Percentiles rank a stretch among this genome's conserved stretches.
These are phyloP conservation scores for Cyanoderma ruficeps DNA, from an alignment of 2,113 vertebrate species.

Conservation along the genomic window DNA sequence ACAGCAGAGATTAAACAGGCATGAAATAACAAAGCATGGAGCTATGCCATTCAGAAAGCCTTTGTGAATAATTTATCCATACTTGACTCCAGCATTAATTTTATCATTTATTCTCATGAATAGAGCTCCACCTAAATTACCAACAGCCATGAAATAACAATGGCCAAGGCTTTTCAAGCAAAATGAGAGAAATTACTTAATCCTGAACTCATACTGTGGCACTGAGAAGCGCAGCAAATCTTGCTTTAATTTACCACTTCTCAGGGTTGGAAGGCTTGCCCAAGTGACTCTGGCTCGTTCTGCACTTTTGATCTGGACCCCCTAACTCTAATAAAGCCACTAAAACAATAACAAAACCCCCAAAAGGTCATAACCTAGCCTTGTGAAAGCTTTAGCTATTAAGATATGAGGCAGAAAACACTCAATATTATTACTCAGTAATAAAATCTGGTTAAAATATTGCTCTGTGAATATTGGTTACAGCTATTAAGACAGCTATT, in stretches of 20 bases:
- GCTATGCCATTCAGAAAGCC: not conserved
- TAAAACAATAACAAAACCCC: not conserved
- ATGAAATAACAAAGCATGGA: not conserved
- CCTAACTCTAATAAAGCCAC: not conserved
- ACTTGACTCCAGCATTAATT: not conserved
- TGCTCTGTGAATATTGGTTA: not conserved
- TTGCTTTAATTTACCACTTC: not conserved
- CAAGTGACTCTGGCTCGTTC: not conserved
- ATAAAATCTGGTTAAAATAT: not conserved
- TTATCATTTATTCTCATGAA: not conserved
- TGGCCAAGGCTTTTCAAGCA: not conserved
- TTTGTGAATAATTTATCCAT: not conserved
- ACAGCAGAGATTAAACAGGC: slow-evolving; percentile 23
- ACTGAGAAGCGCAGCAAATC: not conserved
- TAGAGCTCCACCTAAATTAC: not conserved
- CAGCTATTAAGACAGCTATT: not conserved
- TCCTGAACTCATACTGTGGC: not conserved
- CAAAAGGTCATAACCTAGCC: not conserved
- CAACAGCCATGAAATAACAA: not conserved
- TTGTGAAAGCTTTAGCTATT: not conserved
- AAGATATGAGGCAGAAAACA: not conserved
- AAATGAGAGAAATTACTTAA: not conserved
- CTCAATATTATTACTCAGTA: not conserved
- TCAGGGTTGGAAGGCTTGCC: not conserved
- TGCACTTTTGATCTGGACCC: not conserved